These are phyloP conservation scores for Pachyramphus minor DNA, from an alignment of 2,113 vertebrate species.

Conservation along the genomic window DNA sequence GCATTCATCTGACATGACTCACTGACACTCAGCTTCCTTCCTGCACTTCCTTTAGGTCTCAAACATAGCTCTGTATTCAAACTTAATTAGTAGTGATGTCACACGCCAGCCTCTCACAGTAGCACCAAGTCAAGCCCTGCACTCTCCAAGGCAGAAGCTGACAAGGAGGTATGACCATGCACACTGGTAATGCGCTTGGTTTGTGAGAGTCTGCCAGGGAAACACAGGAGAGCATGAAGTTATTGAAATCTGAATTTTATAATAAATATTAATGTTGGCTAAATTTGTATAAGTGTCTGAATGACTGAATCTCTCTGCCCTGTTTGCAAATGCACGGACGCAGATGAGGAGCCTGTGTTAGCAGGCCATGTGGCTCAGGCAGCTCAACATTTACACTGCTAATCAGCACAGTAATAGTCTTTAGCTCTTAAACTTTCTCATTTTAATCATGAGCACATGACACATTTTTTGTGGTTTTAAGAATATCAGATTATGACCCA, in stretches of 20 bases:
- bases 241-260: neutral
- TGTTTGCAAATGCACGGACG: accelerated
- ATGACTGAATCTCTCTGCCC: neutral
- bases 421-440: neutral
- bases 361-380: neutral
- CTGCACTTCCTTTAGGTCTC: constrained; percentile 62
- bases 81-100: constrained; percentile 43
- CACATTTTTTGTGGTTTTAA: neutral
- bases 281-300: neutral
- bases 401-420: neutral
- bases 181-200: neutral
- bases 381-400: neutral
- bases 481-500: neutral
- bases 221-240: neutral
- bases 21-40: constrained; percentile 71
- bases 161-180: neutral
- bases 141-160: neutral
- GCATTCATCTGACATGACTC: constrained; percentile 71
- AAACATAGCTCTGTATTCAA: constrained; percentile 20
- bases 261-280: neutral
- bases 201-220: neutral
- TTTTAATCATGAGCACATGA: neutral
- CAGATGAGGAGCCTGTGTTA: neutral
- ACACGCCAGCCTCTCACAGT: neutral
- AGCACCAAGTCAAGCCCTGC: neutral